A percentile compares a stretch with the other conserved stretches of the same genome.
phyloP scores from a whole-genome alignment of 1,140 invertebrate genomes.

The Drosophila lowei region DNA sequence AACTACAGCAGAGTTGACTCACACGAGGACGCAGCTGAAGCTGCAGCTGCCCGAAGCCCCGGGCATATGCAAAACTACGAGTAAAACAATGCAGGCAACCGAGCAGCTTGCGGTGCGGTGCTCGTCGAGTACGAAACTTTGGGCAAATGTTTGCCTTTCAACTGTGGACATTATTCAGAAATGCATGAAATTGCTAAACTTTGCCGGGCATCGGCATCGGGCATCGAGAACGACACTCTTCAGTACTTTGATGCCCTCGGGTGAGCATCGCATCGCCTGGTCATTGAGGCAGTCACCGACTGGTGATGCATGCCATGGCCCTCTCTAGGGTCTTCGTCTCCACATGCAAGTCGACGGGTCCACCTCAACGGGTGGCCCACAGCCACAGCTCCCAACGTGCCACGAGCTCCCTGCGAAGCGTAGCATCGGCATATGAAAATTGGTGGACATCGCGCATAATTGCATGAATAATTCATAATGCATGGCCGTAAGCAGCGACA shows the following conservation, averaged over 20 bases:
- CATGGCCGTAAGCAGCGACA: slow-evolving; percentile 40
- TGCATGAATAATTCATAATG: slow-evolving; percentile 64
- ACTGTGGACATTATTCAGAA: slow-evolving; percentile 75
- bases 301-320: too few species aligned
- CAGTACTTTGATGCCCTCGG: not conserved
- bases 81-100: slow-evolving; percentile 26
- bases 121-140: slow-evolving; percentile 43
- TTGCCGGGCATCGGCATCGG: slow-evolving; percentile 10
- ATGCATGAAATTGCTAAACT: slow-evolving; percentile 76
- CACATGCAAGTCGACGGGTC: not conserved
- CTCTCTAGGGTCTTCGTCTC: not conserved
- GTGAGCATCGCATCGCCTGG: slow-evolving; percentile 3
- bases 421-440: slow-evolving; percentile 27
- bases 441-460: slow-evolving; percentile 49
- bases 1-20: slow-evolving; percentile 25
- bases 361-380: not conserved
- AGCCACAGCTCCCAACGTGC: too few species aligned
- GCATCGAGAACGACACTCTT: slow-evolving; percentile 1
- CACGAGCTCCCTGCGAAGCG: not conserved
- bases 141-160: slow-evolving; percentile 61
- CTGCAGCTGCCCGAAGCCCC: slow-evolving; percentile 27
- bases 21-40: slow-evolving; percentile 37
- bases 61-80: slow-evolving; percentile 9
- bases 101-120: slow-evolving; percentile 3
- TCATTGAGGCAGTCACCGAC: slow-evolving; percentile 1